Base-by-base conservation (phyloP, 1,140 invertebrate species). In the Bombus impatiens region DNA sequence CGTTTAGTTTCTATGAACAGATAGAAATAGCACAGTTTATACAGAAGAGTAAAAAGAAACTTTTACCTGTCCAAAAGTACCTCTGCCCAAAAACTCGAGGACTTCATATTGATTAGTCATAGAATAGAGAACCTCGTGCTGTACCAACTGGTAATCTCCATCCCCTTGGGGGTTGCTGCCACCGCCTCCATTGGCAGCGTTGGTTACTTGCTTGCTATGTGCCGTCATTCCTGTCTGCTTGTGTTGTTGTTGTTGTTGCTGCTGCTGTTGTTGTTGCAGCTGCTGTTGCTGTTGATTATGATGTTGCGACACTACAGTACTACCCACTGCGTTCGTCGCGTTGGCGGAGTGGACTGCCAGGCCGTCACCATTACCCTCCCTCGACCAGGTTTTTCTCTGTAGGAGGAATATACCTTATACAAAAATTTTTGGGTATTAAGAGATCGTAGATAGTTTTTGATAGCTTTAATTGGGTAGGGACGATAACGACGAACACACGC, bases 71-170 rank as follows among this genome's bases (percentile, higher is more conserved):
- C 99, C 99, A 96, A 99, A 99, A 77, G 99, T 99, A 89, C 99
- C 99, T 90, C 99, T 97, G 89, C 99, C 99, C 87, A 99, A 96
- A 95, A 99, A 99, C 95, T 99, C 99, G 91, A 99, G 96, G 85
- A 99, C 99, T 96, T 99, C 98, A 95, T 99, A 99, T 93, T 98
- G 97, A 89, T 97, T 97, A 67, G 97, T 97, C 95, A 98, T 98
- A 81, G 98, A 99, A 95, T 99, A 99, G 86, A 99, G 97, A 88
- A 99, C 99, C 95, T 99, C 99, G 95, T 99, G 99, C 95, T 99
- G 98, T 53, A 99, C 99, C 94, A 99, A 96, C 95, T 99, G 98
- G 95, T 99, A 99, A 96, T 99, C 99, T 71, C 99, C 99, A 95
- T 99, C 99, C 91, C 97, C 96, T 93, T 97, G 96, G 93, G 96